Conservation (phyloP, 92 coral and sea anemone genomes). For the Siderastrea siderea region DNA sequence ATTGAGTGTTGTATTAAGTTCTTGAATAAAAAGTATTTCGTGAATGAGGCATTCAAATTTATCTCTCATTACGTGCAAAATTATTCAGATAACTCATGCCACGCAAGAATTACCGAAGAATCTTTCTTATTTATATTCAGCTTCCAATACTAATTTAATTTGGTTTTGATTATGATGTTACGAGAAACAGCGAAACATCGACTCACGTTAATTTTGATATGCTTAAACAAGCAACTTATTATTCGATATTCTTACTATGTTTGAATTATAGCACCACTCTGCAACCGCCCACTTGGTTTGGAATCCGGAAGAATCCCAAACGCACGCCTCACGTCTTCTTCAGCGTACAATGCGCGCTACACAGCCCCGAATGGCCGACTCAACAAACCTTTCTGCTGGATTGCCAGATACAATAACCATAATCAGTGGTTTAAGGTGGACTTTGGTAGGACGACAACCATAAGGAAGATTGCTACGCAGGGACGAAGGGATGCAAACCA, state of each 20-base stretch:
- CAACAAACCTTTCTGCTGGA: conserved; percentile 57
- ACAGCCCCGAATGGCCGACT: conserved; percentile 71
- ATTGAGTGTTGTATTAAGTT: no score
- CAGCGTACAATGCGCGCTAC: conserved; percentile 72
- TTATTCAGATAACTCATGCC: no score
- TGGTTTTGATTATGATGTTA: no score
- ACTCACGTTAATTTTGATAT: not conserved
- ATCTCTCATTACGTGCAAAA: no score
- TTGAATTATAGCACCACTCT: conserved; percentile 64
- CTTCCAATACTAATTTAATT: no score
- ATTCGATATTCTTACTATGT: not conserved
- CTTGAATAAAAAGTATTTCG: no score
- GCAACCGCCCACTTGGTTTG: conserved; percentile 83
- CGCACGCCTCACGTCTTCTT: conserved; percentile 73
- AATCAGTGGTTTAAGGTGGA: conserved; percentile 90
- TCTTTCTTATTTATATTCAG: no score
- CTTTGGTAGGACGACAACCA: conserved; percentile 69
- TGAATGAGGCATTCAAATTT: no score
- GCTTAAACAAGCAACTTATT: no score
- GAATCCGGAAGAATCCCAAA: conserved; percentile 58
- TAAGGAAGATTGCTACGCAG: conserved; percentile 80
- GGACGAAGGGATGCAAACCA: conserved; percentile 82
- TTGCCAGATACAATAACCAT: conserved; percentile 68
- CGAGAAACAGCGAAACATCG: no score
- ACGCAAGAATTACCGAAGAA: no score